Evolutionary conservation across 2,888 invertebrate genomes (phyloP).

Genomic region (Agrochola circellaris): DNA sequence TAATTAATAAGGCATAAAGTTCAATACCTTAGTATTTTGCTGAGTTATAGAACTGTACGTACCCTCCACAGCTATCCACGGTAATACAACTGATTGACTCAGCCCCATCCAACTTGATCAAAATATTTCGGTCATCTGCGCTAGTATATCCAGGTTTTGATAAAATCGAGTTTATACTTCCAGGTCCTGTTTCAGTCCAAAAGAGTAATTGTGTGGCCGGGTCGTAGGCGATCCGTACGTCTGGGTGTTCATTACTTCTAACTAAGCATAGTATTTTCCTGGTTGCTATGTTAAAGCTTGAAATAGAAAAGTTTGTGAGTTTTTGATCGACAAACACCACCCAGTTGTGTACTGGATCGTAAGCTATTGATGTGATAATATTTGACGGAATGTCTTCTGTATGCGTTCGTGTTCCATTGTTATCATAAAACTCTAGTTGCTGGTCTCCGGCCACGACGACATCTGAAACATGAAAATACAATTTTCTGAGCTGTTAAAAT

Average conservation of each 20-base stretch:
- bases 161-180: neutral
- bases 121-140: neutral
- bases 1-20: neutral
- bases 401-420: neutral
- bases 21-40: neutral
- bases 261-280: neutral
- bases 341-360: neutral
- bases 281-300: neutral
- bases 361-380: neutral
- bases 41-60: neutral
- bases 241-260: neutral
- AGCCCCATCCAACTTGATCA: neutral
- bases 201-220: neutral
- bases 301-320: neutral
- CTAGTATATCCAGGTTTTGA: neutral
- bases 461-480: constrained; percentile 1
- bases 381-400: neutral
- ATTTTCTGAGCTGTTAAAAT: neutral
- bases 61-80: neutral
- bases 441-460: neutral
- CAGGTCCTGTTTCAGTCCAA: neutral
- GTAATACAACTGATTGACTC: neutral
- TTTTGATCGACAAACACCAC: neutral
- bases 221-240: neutral
- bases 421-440: neutral